phyloP scores from a whole-genome alignment of 2,113 vertebrate species.

The human region GRCh38 chr3:188542501-188543000 shows the following conservation, averaged over 20 bases:
- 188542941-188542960: background rate
- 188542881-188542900: background rate
- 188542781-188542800: background rate
- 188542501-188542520: background rate
- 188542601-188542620: background rate
- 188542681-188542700: background rate
- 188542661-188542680: background rate
- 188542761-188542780: background rate
- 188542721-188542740: background rate
- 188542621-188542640: background rate
- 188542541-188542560: background rate
- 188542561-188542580: background rate
- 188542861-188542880: background rate
- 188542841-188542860: background rate
- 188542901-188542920: background rate
- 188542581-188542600: background rate
- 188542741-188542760: background rate
- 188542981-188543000: background rate
- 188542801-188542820: background rate
- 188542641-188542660: background rate
- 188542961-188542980: background rate
- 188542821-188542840: background rate
- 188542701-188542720: background rate
- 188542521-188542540: constrained; percentile 20
- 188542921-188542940: background rate